Evolutionary conservation across 2,888 invertebrate genomes (phyloP).

Genomic region (Eupithecia inturbata): DNA sequence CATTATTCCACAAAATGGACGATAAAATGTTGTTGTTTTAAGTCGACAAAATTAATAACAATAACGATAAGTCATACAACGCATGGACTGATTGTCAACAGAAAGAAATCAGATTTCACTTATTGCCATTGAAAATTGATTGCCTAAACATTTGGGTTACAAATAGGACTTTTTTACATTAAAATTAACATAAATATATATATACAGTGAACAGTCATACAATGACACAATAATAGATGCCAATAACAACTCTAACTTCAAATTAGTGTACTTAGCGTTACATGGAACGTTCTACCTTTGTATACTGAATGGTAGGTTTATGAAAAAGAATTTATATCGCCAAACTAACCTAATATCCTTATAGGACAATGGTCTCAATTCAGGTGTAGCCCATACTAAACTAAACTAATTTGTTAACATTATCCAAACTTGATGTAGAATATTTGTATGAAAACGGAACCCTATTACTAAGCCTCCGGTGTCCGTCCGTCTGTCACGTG

Average conservation of each 20-base stretch:
- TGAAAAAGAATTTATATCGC: constrained; percentile 29
- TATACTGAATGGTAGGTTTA: constrained; percentile 30
- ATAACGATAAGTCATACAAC: constrained; percentile 19
- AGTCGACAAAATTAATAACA: constrained; percentile 12
- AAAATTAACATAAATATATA: constrained; percentile 53
- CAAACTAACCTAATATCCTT: constrained; percentile 42
- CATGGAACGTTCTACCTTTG: constrained; percentile 47
- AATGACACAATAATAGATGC: constrained; percentile 33
- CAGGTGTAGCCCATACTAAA: too few relatives aligned
- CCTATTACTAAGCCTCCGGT: too few relatives aligned
- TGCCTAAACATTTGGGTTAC: constrained; percentile 27
- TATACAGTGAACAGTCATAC: constrained; percentile 51
- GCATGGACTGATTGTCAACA: background rate
- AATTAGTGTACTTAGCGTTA: constrained; percentile 54
- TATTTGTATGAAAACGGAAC: too few relatives aligned
- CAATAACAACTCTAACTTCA: constrained; percentile 49
- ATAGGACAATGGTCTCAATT: too few relatives aligned
- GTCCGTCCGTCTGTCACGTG: too few relatives aligned
- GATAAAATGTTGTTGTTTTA: constrained; percentile 22
- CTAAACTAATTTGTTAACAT: too few relatives aligned
- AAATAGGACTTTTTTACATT: constrained; percentile 43
- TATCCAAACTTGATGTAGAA: too few relatives aligned
- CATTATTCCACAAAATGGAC: background rate
- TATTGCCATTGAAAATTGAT: constrained; percentile 1
- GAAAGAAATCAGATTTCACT: constrained; percentile 15